Evolutionary conservation across 2,797 vertebrate species (phyloP).

Genomic region (Karalla daura): DNA sequence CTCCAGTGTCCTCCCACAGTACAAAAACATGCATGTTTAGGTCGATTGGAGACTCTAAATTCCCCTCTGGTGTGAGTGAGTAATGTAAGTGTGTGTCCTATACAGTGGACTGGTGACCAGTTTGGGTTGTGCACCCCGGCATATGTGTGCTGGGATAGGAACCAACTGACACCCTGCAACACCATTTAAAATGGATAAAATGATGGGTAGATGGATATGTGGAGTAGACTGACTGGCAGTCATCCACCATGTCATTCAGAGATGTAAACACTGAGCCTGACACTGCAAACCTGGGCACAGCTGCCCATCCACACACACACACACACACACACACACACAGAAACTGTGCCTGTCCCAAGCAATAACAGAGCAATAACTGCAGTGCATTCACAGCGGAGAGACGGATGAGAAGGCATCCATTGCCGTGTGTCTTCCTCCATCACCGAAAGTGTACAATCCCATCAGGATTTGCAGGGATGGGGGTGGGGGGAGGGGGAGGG

Average conservation of each 20-base stretch:
- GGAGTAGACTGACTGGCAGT: too few species aligned
- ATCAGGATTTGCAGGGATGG: conserved; percentile 30
- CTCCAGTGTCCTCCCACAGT: too few species aligned
- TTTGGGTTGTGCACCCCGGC: too few species aligned
- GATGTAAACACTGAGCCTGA: background rate
- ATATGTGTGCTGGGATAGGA: too few species aligned
- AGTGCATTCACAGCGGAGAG: conserved; percentile 18
- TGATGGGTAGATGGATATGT: too few species aligned
- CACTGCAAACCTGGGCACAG: background rate
- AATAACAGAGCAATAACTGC: conserved; percentile 22
- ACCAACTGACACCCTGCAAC: too few species aligned
- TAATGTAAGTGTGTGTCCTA: too few species aligned
- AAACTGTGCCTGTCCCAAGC: background rate
- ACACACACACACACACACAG: background rate
- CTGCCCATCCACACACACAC: background rate
- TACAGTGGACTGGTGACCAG: too few species aligned
- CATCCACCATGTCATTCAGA: background rate
- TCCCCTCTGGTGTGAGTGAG: too few species aligned
- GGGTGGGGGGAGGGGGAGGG: conserved; percentile 5
- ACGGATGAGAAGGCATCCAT: conserved; percentile 50
- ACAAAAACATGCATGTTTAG: too few species aligned
- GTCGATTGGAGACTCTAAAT: too few species aligned
- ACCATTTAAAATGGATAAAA: too few species aligned
- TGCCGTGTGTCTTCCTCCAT: conserved; percentile 46
- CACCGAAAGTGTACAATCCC: conserved; percentile 48